Evolutionary conservation across 1,140 invertebrate species (phyloP), one percentile per base, ranked within the genome.

Genomic region (Drosophila tropicalis): DNA sequence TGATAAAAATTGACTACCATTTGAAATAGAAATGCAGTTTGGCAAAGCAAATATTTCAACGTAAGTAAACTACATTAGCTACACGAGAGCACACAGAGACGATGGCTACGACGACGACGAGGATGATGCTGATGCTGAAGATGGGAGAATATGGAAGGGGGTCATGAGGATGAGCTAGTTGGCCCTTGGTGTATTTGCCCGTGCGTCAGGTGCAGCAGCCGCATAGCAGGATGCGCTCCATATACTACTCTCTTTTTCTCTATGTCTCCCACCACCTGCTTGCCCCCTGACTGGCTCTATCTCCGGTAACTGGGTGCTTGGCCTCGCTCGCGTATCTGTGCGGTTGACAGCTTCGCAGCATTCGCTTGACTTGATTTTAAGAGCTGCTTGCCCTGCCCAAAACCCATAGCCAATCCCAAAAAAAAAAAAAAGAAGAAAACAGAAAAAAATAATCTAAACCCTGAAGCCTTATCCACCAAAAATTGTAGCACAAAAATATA

Each of bases 41-140:
- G 57, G 57, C 62, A 79, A 66, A 67, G 78, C 83, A 85, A 85
- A 85, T 82, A 85, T 82, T 86, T 81, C 68, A 87, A 67, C 79
- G 78, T 65, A 81, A 82, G 82, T 79, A 85, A 85, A 85, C 82
- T 82, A 68, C 81, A 83, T 85, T 85, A 85, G 82, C 78, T 77
- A 68, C 81, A 84, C 68, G 62, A 39, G 62, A 51, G 17, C 44
- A 51, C 44, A 51, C 44, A 51, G 44, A 51, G 44, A 22, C 44
- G 44, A 36, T 54, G 63, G 40, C 10, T 22, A 15, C 32, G 32
- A 0, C 32, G 32, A 32, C 32, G 32, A 32, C 32, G 32, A 34
- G 6, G 32, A 12, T 19, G 44, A 39, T 13, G 36, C 12, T 39
- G 36, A 13, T 39, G 34, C 7, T 10, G 34, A 12, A 36, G 36